phyloP scores from a whole-genome alignment of 1,140 invertebrate genomes.

The Proctacanthus coquilletti region DNA sequence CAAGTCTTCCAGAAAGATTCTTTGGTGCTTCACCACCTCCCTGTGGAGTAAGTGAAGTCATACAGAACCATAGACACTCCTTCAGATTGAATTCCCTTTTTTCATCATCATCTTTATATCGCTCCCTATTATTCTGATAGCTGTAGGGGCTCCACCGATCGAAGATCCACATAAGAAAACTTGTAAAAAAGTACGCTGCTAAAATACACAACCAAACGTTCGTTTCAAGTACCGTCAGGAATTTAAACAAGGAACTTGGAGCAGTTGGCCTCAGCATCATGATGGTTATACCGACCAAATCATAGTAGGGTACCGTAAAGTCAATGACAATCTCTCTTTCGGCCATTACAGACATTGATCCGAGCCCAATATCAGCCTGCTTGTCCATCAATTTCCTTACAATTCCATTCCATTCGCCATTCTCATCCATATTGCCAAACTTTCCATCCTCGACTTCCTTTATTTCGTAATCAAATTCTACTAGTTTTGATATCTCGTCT shows the following conservation, averaged over 20 bases:
- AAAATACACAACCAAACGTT: slow-evolving; percentile 94
- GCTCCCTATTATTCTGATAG: slow-evolving; percentile 86
- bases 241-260: slow-evolving; percentile 86
- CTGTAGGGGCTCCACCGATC: slow-evolving; percentile 94
- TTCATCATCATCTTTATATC: slow-evolving; percentile 86
- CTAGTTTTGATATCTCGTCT: slow-evolving; percentile 60
- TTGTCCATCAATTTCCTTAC: slow-evolving; percentile 82
- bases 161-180: slow-evolving; percentile 88
- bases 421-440: slow-evolving; percentile 73
- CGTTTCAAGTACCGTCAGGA: slow-evolving; percentile 87
- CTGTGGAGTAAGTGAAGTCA: slow-evolving; percentile 93
- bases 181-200: slow-evolving; percentile 88
- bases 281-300: slow-evolving; percentile 86
- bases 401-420: slow-evolving; percentile 83
- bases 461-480: slow-evolving; percentile 84
- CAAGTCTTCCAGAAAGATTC: slow-evolving; percentile 78
- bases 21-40: slow-evolving; percentile 80
- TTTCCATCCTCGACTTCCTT: slow-evolving; percentile 57
- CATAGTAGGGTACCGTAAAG: slow-evolving; percentile 91
- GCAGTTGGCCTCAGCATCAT: slow-evolving; percentile 65
- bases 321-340: slow-evolving; percentile 89
- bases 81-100: slow-evolving; percentile 91
- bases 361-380: slow-evolving; percentile 77
- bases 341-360: slow-evolving; percentile 81
- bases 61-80: slow-evolving; percentile 97